phyloP scores from a whole-genome alignment of 1,140 invertebrate species.

The Diorhabda sublineata region DNA sequence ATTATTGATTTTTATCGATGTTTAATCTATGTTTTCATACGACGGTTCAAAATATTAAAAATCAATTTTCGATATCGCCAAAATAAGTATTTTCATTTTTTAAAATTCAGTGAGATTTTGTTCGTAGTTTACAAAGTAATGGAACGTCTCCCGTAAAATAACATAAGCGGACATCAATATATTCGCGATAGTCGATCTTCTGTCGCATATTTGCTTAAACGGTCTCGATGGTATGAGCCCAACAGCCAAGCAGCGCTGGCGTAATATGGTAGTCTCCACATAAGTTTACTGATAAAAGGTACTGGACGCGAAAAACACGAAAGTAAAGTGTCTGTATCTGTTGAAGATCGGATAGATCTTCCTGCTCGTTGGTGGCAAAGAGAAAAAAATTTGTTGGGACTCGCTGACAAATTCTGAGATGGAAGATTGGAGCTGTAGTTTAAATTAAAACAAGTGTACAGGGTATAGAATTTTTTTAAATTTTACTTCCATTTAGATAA shows the following conservation, averaged over 20 bases:
- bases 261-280: constrained; percentile 34
- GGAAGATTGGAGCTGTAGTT: background rate
- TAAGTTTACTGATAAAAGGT: constrained; percentile 31
- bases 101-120: background rate
- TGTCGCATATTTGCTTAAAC: constrained; percentile 35
- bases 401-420: background rate
- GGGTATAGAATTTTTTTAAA: background rate
- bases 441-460: background rate
- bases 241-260: constrained; percentile 19
- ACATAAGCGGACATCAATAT: constrained; percentile 24
- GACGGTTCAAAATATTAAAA: no score
- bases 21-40: no score
- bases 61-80: no score
- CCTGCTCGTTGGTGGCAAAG: background rate
- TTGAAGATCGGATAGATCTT: constrained; percentile 4
- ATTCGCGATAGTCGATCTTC: constrained; percentile 31
- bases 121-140: no score
- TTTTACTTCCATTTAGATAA: background rate
- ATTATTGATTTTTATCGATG: no score
- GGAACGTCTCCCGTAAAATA: background rate
- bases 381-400: background rate
- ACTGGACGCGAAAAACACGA: constrained; percentile 36
- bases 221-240: constrained; percentile 15
- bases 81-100: no score
- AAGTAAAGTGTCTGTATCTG: constrained; percentile 33